These are phyloP conservation scores for Frankliniella intonsa DNA, from an alignment of 2,888 invertebrate species.

Conservation along the genomic window DNA sequence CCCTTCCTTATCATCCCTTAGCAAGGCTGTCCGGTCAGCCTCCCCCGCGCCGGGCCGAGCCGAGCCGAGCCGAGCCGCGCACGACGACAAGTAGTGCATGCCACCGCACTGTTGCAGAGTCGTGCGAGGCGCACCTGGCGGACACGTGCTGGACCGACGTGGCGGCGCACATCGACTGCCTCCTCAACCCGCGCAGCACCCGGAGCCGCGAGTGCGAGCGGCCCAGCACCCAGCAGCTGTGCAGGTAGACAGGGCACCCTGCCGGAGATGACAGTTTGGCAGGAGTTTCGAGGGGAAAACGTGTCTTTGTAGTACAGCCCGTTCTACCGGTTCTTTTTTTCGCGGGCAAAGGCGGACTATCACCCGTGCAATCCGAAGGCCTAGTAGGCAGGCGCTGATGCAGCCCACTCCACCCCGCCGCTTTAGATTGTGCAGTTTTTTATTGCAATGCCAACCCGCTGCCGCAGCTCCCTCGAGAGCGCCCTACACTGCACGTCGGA, in stretches of 20 bases:
- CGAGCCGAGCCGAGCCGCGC: too few relatives aligned
- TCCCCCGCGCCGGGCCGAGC: too few relatives aligned
- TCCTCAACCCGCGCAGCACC: neutral
- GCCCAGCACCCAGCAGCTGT: neutral
- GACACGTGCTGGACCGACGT: slow-evolving; percentile 5
- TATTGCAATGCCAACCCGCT: neutral
- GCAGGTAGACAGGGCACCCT: neutral
- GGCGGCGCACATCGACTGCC: neutral
- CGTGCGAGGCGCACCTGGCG: neutral
- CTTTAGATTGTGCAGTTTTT: neutral
- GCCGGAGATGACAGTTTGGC: too few relatives aligned
- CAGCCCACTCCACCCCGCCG: too few relatives aligned
- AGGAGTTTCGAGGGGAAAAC: neutral
- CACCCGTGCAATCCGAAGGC: neutral
- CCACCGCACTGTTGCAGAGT: neutral
- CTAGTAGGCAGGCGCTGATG: neutral
- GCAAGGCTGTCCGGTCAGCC: too few relatives aligned
- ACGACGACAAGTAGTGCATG: too few relatives aligned
- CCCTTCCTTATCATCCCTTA: too few relatives aligned
- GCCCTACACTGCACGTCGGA: neutral
- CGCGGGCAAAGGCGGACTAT: neutral
- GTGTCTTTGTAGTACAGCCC: too few relatives aligned
- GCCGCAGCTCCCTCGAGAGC: neutral
- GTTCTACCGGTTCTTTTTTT: too few relatives aligned
- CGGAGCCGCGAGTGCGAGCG: neutral